These are phyloP conservation scores for Platichthys stellatus DNA, from an alignment of 2,113 vertebrate genomes.

Conservation along the genomic window DNA sequence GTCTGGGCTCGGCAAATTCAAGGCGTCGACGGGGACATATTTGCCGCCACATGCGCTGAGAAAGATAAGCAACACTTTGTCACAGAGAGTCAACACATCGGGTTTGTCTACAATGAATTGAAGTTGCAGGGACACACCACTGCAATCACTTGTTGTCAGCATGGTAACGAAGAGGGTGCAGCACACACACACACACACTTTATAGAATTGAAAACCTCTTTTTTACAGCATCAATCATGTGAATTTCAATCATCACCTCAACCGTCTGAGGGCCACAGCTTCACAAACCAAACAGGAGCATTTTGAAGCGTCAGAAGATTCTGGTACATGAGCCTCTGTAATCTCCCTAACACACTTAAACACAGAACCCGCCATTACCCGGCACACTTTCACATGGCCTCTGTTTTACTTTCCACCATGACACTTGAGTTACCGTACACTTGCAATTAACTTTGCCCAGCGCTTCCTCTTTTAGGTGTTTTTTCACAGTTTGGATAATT, in stretches of 20 bases:
- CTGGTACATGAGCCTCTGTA: slow-evolving; percentile 12
- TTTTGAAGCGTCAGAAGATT: neutral
- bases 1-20: slow-evolving; percentile 12
- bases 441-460: slow-evolving; percentile 32
- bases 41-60: neutral
- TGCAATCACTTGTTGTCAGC: slow-evolving; percentile 4
- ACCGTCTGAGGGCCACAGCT: neutral
- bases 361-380: slow-evolving; percentile 37
- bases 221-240: neutral
- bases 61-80: slow-evolving; percentile 39
- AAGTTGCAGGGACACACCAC: slow-evolving; percentile 4
- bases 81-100: slow-evolving; percentile 17
- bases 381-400: slow-evolving; percentile 14
- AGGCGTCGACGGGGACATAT: slow-evolving; percentile 14
- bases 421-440: slow-evolving; percentile 21
- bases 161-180: neutral
- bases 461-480: slow-evolving; percentile 24
- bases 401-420: slow-evolving; percentile 33
- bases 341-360: slow-evolving; percentile 21
- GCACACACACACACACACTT: neutral
- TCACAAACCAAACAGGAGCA: neutral
- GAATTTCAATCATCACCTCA: neutral
- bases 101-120: slow-evolving; percentile 29
- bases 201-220: neutral
- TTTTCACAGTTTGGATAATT: slow-evolving; percentile 24